Percentiles rank a stretch among this genome's conserved stretches.
phyloP scores from a whole-genome alignment of 2,797 vertebrate genomes.

The Oreochromis grahami region DNA sequence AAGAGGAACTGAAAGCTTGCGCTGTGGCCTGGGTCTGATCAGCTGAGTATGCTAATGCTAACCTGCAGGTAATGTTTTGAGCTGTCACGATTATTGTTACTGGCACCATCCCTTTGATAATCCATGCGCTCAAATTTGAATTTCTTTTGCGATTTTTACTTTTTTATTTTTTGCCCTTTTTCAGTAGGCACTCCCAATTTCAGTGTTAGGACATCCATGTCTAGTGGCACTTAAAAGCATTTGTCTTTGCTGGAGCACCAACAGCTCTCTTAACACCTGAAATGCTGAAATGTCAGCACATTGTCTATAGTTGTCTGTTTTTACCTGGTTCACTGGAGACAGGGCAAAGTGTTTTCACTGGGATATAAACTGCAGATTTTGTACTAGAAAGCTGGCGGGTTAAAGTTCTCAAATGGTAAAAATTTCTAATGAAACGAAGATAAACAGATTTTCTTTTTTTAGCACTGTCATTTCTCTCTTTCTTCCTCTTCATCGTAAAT shows the following conservation, averaged over 20 bases:
- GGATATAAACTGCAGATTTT: not conserved
- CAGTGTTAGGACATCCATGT: not conserved
- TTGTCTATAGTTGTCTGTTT: not conserved
- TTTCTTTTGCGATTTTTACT: not conserved
- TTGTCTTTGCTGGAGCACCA: not conserved
- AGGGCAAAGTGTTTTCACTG: not conserved
- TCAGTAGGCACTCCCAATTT: not conserved
- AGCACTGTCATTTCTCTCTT: not conserved
- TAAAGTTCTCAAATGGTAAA: not conserved
- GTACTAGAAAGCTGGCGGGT: not conserved
- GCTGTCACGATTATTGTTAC: not conserved
- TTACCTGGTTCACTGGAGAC: not conserved
- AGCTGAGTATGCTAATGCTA: not conserved
- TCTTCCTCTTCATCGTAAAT: not conserved
- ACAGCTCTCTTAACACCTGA: not conserved
- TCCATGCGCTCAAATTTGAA: not conserved
- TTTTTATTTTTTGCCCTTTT: not conserved
- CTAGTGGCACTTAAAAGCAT: not conserved
- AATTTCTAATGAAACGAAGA: not conserved
- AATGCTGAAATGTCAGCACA: not conserved
- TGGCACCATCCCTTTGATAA: not conserved
- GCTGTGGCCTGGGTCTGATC: not conserved
- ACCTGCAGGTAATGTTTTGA: not conserved
- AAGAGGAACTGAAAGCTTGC: constrained; percentile 53
- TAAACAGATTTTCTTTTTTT: not conserved